Evolutionary conservation across 2,888 invertebrate species (phyloP).

Genomic region (Oxystoma pomonae): DNA sequence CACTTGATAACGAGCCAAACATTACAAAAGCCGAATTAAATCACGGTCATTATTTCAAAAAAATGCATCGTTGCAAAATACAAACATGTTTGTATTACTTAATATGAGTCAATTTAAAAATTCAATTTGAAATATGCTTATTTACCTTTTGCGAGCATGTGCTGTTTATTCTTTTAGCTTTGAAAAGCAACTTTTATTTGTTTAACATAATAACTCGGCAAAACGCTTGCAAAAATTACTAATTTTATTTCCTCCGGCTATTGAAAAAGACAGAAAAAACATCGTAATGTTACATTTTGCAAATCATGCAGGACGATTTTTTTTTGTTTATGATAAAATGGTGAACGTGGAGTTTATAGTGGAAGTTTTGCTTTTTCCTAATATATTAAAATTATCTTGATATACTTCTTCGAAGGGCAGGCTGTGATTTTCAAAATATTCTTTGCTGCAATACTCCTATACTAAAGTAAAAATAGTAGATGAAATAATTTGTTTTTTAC

Average conservation of each 20-base stretch:
- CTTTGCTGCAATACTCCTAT: too few species aligned
- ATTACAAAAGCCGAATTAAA: background rate
- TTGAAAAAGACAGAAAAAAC: background rate
- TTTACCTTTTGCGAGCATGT: slow-evolving; percentile 16
- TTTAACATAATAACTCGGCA: slow-evolving; percentile 23
- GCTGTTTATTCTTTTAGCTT: slow-evolving; percentile 24
- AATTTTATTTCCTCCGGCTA: background rate
- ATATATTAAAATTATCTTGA: too few species aligned
- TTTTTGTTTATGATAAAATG: too few species aligned
- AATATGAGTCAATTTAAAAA: slow-evolving; percentile 27
- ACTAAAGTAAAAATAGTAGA: too few species aligned
- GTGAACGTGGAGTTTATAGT: too few species aligned
- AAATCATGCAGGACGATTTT: too few species aligned
- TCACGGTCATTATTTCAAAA: slow-evolving; percentile 1
- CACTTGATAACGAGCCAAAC: background rate
- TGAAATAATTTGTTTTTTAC: too few species aligned
- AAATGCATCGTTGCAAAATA: slow-evolving; percentile 5
- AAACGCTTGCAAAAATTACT: background rate
- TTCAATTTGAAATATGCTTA: slow-evolving; percentile 22
- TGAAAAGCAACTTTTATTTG: slow-evolving; percentile 22
- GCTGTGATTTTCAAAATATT: too few species aligned
- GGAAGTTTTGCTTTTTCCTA: too few species aligned
- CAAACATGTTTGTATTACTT: slow-evolving; percentile 21
- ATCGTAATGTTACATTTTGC: too few species aligned
- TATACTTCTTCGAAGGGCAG: too few species aligned